Conservation (phyloP, 1,140 invertebrate genomes). For the Heliconius hewitsoni region DNA sequence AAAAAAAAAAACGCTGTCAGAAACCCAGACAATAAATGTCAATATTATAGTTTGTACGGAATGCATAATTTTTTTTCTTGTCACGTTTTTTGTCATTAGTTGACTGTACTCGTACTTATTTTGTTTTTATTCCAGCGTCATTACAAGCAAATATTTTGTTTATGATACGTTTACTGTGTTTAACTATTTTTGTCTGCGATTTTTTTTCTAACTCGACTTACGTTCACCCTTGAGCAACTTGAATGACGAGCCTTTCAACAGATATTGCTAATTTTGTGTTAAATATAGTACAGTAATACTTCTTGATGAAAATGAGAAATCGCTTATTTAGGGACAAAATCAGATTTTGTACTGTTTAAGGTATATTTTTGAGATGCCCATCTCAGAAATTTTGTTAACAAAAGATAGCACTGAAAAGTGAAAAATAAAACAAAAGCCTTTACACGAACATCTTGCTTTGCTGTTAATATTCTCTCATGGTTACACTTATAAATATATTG, state of each 20-base stretch:
- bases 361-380: too few species aligned
- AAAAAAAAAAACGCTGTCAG: neutral
- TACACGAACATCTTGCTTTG: too few species aligned
- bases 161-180: conserved; percentile 24
- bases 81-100: conserved; percentile 27
- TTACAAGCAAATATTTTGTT: conserved; percentile 30
- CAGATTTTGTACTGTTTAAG: too few species aligned
- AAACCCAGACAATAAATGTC: neutral
- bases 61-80: neutral
- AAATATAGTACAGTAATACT: neutral
- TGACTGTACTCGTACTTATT: conserved; percentile 16
- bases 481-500: too few species aligned
- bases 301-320: too few species aligned
- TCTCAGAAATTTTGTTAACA: too few species aligned
- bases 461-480: too few species aligned
- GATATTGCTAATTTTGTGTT: neutral
- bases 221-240: neutral
- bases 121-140: conserved; percentile 24
- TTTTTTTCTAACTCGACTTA: conserved; percentile 14
- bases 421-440: too few species aligned
- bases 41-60: neutral
- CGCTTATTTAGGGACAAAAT: too few species aligned
- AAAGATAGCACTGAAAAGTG: too few species aligned
- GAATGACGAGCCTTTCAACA: neutral
- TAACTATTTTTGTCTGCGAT: conserved; percentile 12